Conservation (phyloP, 2,888 invertebrate species). For the Sclerodermus sp. region DNA sequence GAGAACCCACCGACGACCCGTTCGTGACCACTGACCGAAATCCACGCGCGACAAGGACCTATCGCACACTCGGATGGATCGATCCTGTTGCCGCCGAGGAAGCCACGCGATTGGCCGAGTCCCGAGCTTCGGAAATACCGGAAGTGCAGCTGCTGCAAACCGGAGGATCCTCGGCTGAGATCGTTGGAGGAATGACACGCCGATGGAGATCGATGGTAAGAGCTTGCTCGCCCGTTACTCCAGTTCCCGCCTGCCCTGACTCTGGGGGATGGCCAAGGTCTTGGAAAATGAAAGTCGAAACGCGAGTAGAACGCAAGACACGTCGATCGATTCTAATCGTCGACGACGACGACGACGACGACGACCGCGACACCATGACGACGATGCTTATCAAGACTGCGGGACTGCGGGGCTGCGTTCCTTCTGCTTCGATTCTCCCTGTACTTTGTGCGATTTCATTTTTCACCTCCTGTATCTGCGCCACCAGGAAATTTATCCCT, state of each 20-base stretch:
- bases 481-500: conserved; percentile 4
- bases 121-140: background rate
- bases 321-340: background rate
- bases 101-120: conserved; percentile 2
- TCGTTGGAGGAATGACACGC: conserved; percentile 3
- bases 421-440: too few relatives aligned
- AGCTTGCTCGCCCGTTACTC: conserved; percentile 14
- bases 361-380: too few relatives aligned
- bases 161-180: background rate
- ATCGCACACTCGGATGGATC: conserved; percentile 26
- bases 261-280: conserved; percentile 14
- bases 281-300: conserved; percentile 34
- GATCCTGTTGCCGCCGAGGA: conserved; percentile 22
- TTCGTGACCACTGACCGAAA: too few relatives aligned
- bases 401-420: too few relatives aligned
- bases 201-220: conserved; percentile 17
- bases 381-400: too few relatives aligned
- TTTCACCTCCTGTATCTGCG: too few relatives aligned
- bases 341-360: too few relatives aligned
- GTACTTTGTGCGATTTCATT: too few relatives aligned
- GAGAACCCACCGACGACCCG: too few relatives aligned
- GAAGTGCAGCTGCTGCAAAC: background rate
- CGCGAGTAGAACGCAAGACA: conserved; percentile 20
- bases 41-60: too few relatives aligned
- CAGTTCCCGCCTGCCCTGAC: too few relatives aligned